Base-by-base conservation (phyloP, 1,140 invertebrate genomes). In the Mycetomoellerius zeteki region DNA sequence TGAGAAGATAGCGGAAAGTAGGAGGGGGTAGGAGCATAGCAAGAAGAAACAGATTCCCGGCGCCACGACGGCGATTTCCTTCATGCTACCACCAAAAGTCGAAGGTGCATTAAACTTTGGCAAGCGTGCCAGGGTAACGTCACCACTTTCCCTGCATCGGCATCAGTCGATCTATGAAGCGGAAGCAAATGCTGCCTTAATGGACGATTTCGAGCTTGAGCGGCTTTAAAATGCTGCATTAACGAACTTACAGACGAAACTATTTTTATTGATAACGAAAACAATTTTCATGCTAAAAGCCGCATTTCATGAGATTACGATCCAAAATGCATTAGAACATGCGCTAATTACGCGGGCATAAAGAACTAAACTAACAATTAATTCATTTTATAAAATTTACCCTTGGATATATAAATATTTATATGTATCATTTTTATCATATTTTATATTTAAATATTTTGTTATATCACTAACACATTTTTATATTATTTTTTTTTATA, bases 31-130 rank as follows among this genome's bases (percentile, higher is more conserved):
- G 73, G 81, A 78, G 54, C 77, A 62, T 43, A 52, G 56, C 52
- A 78, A 80, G 87, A 81, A 78, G 73, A 72, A 87, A 85, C 67
- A 84, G 72, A 86, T 86, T 47, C 58, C 43, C 54, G 89, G 90
- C 89, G 90, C 89, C 90, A 80, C 65, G 60, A 43, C 84, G 82
- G 65, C 86, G 90, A 62, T 76, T 73, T 50, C 75, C 54, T 72
- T 71, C 69, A 56, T 85, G 58, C 58, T 72, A 77, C 62, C 67
- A 90, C 62, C 80, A 86, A 87, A 87, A 91, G 85, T 50, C 87
- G 85, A 91, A 91, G 71, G 89, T 89, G 80, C 90, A 91, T 91
- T 91, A 91, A 91, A 91, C 86, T 91, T 89, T 89, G 87, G 87
- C 88, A 80, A 91, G 43, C 87, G 77, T 87, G 65, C 86, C 78